Percentiles rank a stretch among this genome's conserved stretches.
Evolutionary conservation across 2,888 invertebrate genomes (phyloP).

Genomic region (Nemoura dubitans): DNA sequence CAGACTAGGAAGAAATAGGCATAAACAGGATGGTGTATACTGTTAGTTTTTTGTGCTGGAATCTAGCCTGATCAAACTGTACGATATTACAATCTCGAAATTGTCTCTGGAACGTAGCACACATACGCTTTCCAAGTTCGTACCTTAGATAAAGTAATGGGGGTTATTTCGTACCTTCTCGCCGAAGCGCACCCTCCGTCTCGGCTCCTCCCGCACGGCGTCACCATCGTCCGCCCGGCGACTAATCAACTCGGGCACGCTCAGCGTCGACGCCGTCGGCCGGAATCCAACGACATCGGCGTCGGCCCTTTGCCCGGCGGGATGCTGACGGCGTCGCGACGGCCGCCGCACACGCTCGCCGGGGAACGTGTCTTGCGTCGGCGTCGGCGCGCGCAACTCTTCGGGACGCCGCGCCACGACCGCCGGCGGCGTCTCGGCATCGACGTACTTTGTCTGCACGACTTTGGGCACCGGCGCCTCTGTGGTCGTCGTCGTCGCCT

Average conservation of each 20-base stretch:
- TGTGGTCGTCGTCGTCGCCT: not conserved
- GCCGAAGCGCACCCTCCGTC: not conserved
- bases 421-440: not conserved
- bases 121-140: no score
- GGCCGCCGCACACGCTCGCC: not conserved
- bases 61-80: no score
- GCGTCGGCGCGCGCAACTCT: not conserved
- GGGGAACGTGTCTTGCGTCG: not conserved
- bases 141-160: no score
- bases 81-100: no score
- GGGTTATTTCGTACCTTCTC: no score
- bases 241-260: not conserved
- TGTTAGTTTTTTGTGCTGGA: no score
- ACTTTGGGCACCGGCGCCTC: not conserved
- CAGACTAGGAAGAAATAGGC: no score
- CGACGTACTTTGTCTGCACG: not conserved
- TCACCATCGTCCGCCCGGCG: not conserved
- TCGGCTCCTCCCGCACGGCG: not conserved
- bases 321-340: not conserved
- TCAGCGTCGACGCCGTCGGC: not conserved
- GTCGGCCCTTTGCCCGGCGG: constrained; percentile 7
- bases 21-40: no score
- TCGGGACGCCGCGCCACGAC: not conserved
- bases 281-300: not conserved
- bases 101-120: no score